phyloP scores from a whole-genome alignment of 2,888 invertebrate genomes.

The Lasioglossum leucozonium region DNA sequence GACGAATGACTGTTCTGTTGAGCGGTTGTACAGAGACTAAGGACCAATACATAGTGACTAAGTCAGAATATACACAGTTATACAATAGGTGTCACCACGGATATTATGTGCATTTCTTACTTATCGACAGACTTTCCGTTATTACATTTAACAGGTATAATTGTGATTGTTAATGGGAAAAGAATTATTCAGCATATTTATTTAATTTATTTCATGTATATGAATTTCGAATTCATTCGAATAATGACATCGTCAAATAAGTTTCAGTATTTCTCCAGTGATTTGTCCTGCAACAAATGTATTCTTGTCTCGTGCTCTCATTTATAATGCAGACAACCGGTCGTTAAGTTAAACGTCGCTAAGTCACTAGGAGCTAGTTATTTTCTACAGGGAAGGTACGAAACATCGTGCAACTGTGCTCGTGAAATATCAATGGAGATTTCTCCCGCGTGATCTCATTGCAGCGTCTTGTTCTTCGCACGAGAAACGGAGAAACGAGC shows the following conservation, averaged over 20 bases:
- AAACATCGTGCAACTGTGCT: neutral
- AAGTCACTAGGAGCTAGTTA: slow-evolving; percentile 4
- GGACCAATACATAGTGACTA: no score
- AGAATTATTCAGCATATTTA: neutral
- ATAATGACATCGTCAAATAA: neutral
- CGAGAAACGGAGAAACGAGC: neutral
- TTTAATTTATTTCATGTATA: neutral
- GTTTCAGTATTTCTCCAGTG: neutral
- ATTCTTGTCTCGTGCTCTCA: neutral
- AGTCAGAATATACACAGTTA: no score
- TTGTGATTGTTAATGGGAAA: no score
- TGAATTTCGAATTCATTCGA: neutral
- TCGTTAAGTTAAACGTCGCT: neutral
- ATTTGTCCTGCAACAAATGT: neutral
- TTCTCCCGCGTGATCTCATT: neutral
- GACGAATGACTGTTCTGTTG: no score
- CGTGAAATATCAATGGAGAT: slow-evolving; percentile 22
- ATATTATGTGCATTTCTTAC: no score
- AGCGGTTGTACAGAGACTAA: no score
- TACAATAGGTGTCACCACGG: no score
- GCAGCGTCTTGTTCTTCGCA: neutral
- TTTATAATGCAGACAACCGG: neutral
- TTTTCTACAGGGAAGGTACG: neutral
- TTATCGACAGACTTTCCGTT: no score
- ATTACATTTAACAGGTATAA: no score